Conservation (phyloP, 2,797 vertebrate species). For the Microctenopoma lineatum region DNA sequence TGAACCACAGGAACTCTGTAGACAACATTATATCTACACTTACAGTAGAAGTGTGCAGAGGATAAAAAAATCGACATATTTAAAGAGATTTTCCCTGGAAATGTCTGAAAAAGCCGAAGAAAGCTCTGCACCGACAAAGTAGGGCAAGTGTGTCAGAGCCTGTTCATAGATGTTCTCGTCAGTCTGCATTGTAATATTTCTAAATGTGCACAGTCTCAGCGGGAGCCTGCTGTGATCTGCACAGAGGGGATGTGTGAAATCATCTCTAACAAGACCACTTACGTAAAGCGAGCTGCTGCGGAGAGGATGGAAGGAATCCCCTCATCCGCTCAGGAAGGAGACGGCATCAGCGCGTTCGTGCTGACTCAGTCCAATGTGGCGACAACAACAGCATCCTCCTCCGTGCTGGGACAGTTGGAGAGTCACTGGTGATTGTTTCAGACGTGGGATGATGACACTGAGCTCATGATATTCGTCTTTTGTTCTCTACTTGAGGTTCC, state of each 20-base stretch:
- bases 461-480: constrained; percentile 54
- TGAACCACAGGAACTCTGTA: background rate
- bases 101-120: background rate
- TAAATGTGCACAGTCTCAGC: constrained; percentile 15
- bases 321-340: constrained; percentile 14
- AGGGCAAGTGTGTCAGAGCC: constrained; percentile 22
- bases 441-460: constrained; percentile 50
- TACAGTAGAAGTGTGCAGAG: too few species aligned
- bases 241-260: constrained; percentile 33
- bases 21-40: too few species aligned
- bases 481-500: constrained; percentile 46
- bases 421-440: constrained; percentile 41
- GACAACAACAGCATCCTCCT: constrained; percentile 26
- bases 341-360: constrained; percentile 21
- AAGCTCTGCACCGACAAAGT: background rate
- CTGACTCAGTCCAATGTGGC: constrained; percentile 45
- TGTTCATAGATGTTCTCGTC: constrained; percentile 35
- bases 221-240: constrained; percentile 1
- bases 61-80: too few species aligned
- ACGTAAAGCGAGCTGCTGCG: constrained; percentile 29
- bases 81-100: background rate
- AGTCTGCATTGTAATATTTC: constrained; percentile 17
- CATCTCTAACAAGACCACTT: constrained; percentile 36
- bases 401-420: constrained; percentile 39
- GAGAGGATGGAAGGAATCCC: constrained; percentile 48